A percentile compares a stretch with the other conserved stretches of the same genome.
These are phyloP conservation scores for Drosophila borealis DNA, from an alignment of 2,888 invertebrate genomes.

Conservation along the genomic window DNA sequence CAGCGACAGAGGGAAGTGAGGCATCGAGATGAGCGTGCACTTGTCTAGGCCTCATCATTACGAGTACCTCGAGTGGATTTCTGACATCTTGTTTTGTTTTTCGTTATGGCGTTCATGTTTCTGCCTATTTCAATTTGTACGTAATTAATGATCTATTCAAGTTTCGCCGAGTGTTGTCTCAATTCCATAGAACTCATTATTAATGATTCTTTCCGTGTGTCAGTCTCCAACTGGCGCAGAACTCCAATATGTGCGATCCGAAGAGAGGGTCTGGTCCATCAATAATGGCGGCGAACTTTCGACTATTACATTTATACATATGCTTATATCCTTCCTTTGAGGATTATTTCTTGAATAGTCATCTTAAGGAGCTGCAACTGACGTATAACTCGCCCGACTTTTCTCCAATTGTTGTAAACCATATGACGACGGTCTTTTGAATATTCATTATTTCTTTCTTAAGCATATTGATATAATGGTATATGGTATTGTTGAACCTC, in stretches of 20 bases:
- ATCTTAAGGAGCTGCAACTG: too few relatives aligned
- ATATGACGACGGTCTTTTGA: neutral
- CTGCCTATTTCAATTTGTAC: slow-evolving; percentile 57
- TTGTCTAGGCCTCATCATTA: slow-evolving; percentile 63
- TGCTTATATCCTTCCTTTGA: too few relatives aligned
- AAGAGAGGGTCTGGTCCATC: neutral
- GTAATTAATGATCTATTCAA: slow-evolving; percentile 77
- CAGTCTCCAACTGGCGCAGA: slow-evolving; percentile 32
- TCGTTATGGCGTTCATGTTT: slow-evolving; percentile 38
- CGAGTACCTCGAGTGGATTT: slow-evolving; percentile 64
- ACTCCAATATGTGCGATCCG: slow-evolving; percentile 5
- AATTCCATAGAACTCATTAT: slow-evolving; percentile 71
- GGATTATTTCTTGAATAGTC: too few relatives aligned
- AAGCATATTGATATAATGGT: too few relatives aligned
- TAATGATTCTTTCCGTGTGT: slow-evolving; percentile 53
- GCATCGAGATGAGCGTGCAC: slow-evolving; percentile 40
- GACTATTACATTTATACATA: neutral
- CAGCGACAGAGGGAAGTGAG: slow-evolving; percentile 10
- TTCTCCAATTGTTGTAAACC: neutral
- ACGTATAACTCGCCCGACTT: neutral
- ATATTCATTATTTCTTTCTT: neutral
- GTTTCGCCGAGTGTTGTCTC: slow-evolving; percentile 66
- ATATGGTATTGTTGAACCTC: too few relatives aligned
- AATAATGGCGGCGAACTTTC: slow-evolving; percentile 22
- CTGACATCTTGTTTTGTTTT: slow-evolving; percentile 76